Evolutionary conservation across 2,888 invertebrate genomes (phyloP), one percentile per base, ranked within the genome.

Genomic region (Drosophila melanosoma): DNA sequence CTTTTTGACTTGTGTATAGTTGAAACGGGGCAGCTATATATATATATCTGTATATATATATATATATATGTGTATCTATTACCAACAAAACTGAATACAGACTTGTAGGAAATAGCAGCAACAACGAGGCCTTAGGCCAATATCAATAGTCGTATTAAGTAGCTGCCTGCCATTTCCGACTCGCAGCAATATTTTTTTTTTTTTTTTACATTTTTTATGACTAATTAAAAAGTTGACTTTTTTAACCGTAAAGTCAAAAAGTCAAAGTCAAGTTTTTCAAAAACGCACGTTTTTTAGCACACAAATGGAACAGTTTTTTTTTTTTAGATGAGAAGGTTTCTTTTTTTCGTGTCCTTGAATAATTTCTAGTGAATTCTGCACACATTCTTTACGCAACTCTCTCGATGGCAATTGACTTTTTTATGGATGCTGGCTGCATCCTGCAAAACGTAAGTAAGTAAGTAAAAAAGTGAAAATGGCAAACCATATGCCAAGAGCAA

Each of bases 181-280:
- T 70, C 56, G 63, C 52, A 36, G 68, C 70, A 29, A n/a, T 36
- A 3, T 10, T 7, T 29, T 67, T 63, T 81, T 45, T 29, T 33
- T 33, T 29, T 64, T 68, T 77, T 78, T 56, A 59, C 60, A 35
- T 48, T 83, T 85, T 85, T 85, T 86, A 87, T 82, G 78, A 76
- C 74, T 75, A 81, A 86, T 88, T 88, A 82, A 89, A 76, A 85
- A 82, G 82, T 81, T 85, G 89, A 90, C 80, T 83, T 83, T 83
- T 77, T 52, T 69, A 74, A 82, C 77, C 82, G 77, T 79, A 88
- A 90, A 87, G 89, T 90, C 87, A 90, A 83, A 76, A 87, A 87
- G 83, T 86, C 85, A 85, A 59, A 82, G 29, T 62, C 82, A 69
- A 61, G 83, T 76, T 85, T 74, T 86, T 80, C 65, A 76, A 35